These are phyloP conservation scores for Coecobrya sp. DNA, from an alignment of 2,888 invertebrate genomes.

Conservation along the genomic window DNA sequence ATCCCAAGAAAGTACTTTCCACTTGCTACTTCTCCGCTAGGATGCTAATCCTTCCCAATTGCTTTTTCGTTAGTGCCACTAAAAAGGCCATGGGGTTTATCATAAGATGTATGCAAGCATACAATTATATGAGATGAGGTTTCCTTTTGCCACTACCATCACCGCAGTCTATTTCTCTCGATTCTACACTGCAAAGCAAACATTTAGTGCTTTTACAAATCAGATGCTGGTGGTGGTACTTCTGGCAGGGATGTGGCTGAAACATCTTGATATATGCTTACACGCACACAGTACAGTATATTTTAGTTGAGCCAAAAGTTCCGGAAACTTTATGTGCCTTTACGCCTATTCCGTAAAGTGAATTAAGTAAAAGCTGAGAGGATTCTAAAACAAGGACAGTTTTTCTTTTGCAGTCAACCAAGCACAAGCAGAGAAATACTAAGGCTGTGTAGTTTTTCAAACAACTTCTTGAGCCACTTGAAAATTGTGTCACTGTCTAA, in stretches of 20 bases:
- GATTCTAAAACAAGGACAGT: not conserved
- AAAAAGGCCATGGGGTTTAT: constrained; percentile 22
- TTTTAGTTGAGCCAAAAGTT: not conserved
- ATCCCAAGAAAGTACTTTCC: not conserved
- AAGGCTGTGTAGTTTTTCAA: not conserved
- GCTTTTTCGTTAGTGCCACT: constrained; percentile 48
- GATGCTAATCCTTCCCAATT: constrained; percentile 63
- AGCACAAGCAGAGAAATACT: not conserved
- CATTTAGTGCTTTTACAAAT: constrained; percentile 14
- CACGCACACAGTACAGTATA: not conserved
- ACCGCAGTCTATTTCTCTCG: not conserved
- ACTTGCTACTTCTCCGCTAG: constrained; percentile 18
- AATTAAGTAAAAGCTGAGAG: not conserved
- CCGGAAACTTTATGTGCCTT: not conserved
- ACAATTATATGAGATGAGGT: not conserved
- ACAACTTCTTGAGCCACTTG: constrained; percentile 14
- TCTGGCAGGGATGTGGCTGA: not conserved
- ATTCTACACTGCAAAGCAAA: not conserved
- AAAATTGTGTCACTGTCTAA: not conserved
- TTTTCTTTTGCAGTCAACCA: not conserved
- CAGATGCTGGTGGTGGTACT: constrained; percentile 20
- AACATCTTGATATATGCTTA: constrained; percentile 15
- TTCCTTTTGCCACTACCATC: not conserved
- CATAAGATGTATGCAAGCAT: not conserved
- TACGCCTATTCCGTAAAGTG: not conserved